Conservation (phyloP, 2,888 invertebrate species). For the Digitonthophagus gazella region DNA sequence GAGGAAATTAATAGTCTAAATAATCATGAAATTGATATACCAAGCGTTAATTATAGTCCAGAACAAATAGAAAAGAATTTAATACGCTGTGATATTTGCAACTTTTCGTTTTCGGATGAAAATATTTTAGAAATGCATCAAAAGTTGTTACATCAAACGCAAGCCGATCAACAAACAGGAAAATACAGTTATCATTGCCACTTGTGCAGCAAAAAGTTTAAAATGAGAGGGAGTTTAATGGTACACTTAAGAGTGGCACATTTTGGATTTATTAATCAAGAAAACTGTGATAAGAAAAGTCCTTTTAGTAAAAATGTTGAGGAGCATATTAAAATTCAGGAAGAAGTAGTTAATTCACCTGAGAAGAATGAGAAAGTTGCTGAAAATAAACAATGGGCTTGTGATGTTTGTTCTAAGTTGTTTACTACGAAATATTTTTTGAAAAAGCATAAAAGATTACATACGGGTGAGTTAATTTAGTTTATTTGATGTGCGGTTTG, state of each 20-base stretch:
- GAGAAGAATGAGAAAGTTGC: slow-evolving; percentile 28
- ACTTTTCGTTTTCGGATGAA: slow-evolving; percentile 67
- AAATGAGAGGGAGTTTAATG: slow-evolving; percentile 79
- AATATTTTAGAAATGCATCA: slow-evolving; percentile 73
- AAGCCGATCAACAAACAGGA: slow-evolving; percentile 45
- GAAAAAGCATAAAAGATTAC: slow-evolving; percentile 83
- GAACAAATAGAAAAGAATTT: slow-evolving; percentile 38
- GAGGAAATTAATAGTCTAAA: slow-evolving; percentile 5
- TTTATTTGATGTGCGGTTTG: background rate
- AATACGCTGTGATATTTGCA: slow-evolving; percentile 67
- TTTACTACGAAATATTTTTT: slow-evolving; percentile 88
- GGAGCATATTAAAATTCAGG: background rate
- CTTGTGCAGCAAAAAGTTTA: slow-evolving; percentile 75
- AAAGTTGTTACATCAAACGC: slow-evolving; percentile 63
- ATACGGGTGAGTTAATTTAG: slow-evolving; percentile 61
- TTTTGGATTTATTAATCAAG: slow-evolving; percentile 55
- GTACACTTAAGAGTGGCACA: slow-evolving; percentile 80
- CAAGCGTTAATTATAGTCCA: slow-evolving; percentile 40
- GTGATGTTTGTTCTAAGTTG: slow-evolving; percentile 78
- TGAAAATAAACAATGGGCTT: slow-evolving; percentile 81
- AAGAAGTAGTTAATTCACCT: background rate
- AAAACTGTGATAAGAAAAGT: slow-evolving; percentile 20
- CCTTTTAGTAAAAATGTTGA: slow-evolving; percentile 5
- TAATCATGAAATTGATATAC: slow-evolving; percentile 14
- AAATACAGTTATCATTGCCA: slow-evolving; percentile 64